Conservation (phyloP, 2,888 invertebrate genomes). For the Branchipolynoe longqiensis region DNA sequence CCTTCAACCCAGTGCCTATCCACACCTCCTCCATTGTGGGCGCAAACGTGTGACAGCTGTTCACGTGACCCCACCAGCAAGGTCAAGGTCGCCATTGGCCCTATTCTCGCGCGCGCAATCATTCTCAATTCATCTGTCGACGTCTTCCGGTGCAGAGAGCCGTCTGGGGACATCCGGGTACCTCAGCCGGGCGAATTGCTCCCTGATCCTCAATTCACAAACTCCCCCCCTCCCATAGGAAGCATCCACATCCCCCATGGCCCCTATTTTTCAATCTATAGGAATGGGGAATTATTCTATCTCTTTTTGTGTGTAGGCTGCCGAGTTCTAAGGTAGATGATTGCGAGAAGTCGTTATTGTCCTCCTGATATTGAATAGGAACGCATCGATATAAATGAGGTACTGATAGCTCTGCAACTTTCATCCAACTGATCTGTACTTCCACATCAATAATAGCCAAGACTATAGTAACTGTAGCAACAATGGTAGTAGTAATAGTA, state of each 20-base stretch:
- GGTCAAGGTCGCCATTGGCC: constrained; percentile 51
- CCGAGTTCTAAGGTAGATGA: too few relatives aligned
- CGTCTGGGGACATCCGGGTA: constrained; percentile 43
- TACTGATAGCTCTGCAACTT: too few relatives aligned
- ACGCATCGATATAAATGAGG: too few relatives aligned
- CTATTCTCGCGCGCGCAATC: constrained; percentile 47
- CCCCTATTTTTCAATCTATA: constrained; percentile 35
- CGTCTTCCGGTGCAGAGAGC: constrained; percentile 41
- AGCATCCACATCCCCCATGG: background rate
- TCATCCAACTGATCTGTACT: too few relatives aligned
- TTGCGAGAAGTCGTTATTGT: too few relatives aligned
- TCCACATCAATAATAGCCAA: too few relatives aligned
- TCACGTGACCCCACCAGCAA: constrained; percentile 43
- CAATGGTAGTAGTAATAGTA: too few relatives aligned
- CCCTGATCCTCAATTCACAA: constrained; percentile 31
- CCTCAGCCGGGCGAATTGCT: background rate
- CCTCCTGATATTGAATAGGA: too few relatives aligned
- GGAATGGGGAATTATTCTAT: too few relatives aligned
- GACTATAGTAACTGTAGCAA: too few relatives aligned
- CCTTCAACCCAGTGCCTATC: background rate
- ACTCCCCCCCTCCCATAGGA: constrained; percentile 23
- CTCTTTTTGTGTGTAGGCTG: too few relatives aligned
- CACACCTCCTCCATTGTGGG: constrained; percentile 22
- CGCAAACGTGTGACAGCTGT: constrained; percentile 40
- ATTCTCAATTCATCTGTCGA: constrained; percentile 52